phyloP scores from a whole-genome alignment of 2,888 invertebrate species.

The Eudemis profundana region DNA sequence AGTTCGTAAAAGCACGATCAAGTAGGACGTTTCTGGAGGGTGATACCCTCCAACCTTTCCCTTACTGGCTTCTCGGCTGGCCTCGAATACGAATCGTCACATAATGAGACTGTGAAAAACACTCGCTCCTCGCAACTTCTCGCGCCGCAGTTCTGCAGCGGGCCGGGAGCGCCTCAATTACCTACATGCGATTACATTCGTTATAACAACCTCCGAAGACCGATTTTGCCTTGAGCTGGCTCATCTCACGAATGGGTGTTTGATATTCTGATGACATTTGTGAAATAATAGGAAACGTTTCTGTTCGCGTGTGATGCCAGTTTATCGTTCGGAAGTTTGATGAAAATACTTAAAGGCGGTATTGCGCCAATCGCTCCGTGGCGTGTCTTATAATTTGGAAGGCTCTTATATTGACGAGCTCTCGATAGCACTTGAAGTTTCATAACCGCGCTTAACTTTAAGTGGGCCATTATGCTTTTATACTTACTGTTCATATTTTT shows the following conservation, averaged over 20 bases:
- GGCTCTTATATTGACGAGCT: slow-evolving; percentile 52
- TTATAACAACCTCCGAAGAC: slow-evolving; percentile 54
- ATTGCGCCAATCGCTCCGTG: slow-evolving; percentile 48
- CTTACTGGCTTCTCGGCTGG: slow-evolving; percentile 60
- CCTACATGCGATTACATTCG: slow-evolving; percentile 53
- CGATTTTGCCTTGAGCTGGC: slow-evolving; percentile 49
- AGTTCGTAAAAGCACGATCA: slow-evolving; percentile 61
- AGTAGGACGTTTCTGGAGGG: slow-evolving; percentile 61
- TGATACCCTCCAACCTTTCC: slow-evolving; percentile 61
- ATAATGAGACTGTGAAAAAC: slow-evolving; percentile 81
- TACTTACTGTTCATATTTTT: slow-evolving; percentile 13
- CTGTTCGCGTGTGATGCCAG: slow-evolving; percentile 63
- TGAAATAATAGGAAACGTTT: slow-evolving; percentile 74
- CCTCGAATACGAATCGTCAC: slow-evolving; percentile 79
- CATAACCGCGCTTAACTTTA: slow-evolving; percentile 47
- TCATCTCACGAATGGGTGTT: slow-evolving; percentile 63
- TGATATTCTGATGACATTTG: slow-evolving; percentile 80
- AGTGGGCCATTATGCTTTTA: slow-evolving; percentile 20
- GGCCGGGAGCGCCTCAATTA: slow-evolving; percentile 54
- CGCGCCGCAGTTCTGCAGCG: slow-evolving; percentile 58
- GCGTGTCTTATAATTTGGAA: slow-evolving; percentile 54
- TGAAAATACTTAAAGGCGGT: slow-evolving; percentile 60
- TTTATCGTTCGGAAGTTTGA: slow-evolving; percentile 63
- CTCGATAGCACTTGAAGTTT: slow-evolving; percentile 50
- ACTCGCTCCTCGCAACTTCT: slow-evolving; percentile 74